Percentiles rank a stretch among this genome's conserved stretches.
phyloP scores from a whole-genome alignment of 2,113 vertebrate species.

The Xiphophorus hellerii region DNA sequence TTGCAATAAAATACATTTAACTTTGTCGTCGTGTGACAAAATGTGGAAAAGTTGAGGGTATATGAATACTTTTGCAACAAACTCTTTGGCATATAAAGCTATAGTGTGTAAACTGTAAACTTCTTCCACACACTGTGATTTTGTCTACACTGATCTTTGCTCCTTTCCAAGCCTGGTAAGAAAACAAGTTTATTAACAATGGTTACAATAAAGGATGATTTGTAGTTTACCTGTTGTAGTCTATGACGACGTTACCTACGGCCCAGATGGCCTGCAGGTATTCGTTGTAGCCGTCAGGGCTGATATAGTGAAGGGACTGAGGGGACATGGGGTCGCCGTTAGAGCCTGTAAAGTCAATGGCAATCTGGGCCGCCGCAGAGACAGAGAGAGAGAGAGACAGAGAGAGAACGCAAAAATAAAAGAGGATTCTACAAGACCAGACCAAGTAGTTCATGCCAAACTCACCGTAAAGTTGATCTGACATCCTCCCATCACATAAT shows the following conservation, averaged over 20 bases:
- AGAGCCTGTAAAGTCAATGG: constrained; percentile 95
- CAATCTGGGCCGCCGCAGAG: constrained; percentile 81
- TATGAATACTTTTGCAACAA: too few relatives aligned
- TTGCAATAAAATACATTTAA: not conserved
- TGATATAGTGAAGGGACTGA: constrained; percentile 93
- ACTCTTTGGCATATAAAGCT: not conserved
- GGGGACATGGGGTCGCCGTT: constrained; percentile 91
- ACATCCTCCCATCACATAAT: constrained; percentile 98
- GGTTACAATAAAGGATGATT: not conserved
- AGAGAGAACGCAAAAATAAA: not conserved
- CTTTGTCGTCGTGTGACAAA: not conserved
- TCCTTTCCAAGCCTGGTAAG: too few relatives aligned
- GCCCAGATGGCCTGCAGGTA: constrained; percentile 96
- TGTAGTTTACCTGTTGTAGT: constrained; percentile 91
- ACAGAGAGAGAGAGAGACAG: not conserved
- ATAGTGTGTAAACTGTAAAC: not conserved
- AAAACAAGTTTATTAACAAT: not conserved
- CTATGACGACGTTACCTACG: constrained; percentile 92
- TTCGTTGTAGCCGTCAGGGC: constrained; percentile 91
- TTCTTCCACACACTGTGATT: too few relatives aligned
- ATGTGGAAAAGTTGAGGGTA: not conserved
- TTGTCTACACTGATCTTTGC: too few relatives aligned
- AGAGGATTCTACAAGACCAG: too few relatives aligned
- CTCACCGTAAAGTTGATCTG: constrained; percentile 97
- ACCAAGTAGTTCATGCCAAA: constrained; percentile 23